phyloP scores from a whole-genome alignment of 2,113 vertebrate genomes.

The Dryoscopus gambensis region DNA sequence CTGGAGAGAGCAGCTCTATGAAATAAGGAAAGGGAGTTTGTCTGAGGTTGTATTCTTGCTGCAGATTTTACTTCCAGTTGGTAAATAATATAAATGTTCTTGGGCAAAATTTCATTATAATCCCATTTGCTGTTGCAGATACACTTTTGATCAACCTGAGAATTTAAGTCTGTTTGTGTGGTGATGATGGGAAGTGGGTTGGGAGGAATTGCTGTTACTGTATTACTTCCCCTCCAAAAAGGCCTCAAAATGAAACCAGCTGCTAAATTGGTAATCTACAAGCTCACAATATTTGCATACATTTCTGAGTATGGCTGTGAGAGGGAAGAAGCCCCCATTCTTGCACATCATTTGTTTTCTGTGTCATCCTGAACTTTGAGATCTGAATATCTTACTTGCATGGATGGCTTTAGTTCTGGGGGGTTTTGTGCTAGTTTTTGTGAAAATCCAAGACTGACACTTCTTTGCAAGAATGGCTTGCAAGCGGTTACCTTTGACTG shows the following conservation, averaged over 20 bases:
- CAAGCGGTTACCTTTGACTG: not conserved
- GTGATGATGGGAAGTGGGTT: not conserved
- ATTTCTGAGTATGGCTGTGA: not conserved
- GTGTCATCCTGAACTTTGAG: not conserved
- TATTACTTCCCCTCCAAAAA: slow-evolving; percentile 47
- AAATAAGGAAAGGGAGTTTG: not conserved
- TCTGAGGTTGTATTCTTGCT: not conserved
- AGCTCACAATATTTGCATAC: slow-evolving; percentile 3
- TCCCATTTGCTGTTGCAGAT: not conserved
- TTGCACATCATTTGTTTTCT: not conserved
- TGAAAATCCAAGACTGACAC: not conserved
- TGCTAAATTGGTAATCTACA: slow-evolving; percentile 25
- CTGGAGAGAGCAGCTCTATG: not conserved
- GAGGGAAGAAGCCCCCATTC: not conserved
- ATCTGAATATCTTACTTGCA: not conserved
- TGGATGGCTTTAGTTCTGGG: not conserved
- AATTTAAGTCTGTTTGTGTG: not conserved
- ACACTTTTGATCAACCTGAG: not conserved
- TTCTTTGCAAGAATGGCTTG: not conserved
- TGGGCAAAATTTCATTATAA: not conserved
- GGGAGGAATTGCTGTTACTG: slow-evolving; percentile 21
- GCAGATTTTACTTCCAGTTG: not conserved
- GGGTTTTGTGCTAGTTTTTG: not conserved
- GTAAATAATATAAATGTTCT: not conserved
- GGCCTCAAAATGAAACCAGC: slow-evolving; percentile 35